Base-by-base conservation (phyloP, 2,113 vertebrate species). In the Hyperoodon ampullatus region DNA sequence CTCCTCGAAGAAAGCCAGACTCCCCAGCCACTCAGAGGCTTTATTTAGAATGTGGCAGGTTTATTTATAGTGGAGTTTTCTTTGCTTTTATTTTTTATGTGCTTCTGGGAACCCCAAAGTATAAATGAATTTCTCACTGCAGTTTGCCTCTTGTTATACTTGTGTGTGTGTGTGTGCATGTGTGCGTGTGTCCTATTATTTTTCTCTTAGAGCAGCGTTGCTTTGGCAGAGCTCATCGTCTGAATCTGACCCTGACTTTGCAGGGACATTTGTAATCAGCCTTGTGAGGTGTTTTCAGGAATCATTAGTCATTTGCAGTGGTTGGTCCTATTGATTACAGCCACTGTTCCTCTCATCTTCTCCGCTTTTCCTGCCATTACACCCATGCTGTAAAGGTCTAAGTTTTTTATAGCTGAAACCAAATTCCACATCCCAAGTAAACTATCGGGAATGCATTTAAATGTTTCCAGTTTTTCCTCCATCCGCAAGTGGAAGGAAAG, bases 61-160 rank as follows among this genome's bases (percentile, higher is more conserved):
- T 91, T 98, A 96, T 97, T 97, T 96, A 96, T 89, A 94, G 72
- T 72, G 15, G 81, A 84, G 50, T 92, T 95, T 96, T 88, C 82
- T 95, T 93, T 39, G 65, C 58, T 94, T 96, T 94, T 63, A 39
- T 63, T 95, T 94, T 70, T 58, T 83, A 33, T 85, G 60, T 90
- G 80, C 80, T 92, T 82, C 65, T 94, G 82, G 68, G 74, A 91
- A 85, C 21, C 44, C 24, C 30, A 58, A 68, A 63, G 30, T 70
- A 75, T 75, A 95, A 93, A 83, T 96, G 78, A 58, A 90, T 96
- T 96, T 94, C 84, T 94, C 55, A 39, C 44, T 63, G 87, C 65
- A 63, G 58, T 44, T 81, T 89, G 66, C 77, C 70, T 85, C 95
- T 61, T 72, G 68, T 92, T 16, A 23, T 44, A 2, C 18, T n/a